Evolutionary conservation across 2,113 vertebrate genomes (phyloP), one percentile per base, ranked within the genome.

Genomic region (Pagrus major): DNA sequence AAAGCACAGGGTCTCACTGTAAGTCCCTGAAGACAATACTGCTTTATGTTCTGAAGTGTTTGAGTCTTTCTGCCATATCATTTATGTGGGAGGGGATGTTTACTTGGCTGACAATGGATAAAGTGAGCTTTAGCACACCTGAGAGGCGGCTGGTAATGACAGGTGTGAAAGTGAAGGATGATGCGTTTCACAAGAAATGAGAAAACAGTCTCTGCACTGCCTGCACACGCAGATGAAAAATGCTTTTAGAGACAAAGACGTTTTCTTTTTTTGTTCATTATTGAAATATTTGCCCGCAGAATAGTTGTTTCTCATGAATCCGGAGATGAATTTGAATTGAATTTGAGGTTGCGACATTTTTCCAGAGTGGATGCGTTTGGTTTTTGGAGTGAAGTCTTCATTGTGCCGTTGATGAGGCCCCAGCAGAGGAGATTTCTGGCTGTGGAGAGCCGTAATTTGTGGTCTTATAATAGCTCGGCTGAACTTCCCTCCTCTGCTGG

Each of bases 401-500:
- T 68, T 49, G 44, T 63, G 75, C 77, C 9, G 49, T 23, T 71
- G 86, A 65, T 58, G 81, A 68, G 72, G 87, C 76, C 59, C 69
- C 56, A 2, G 75, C 76, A 56, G 80, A 86, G 72, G 56, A 82
- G 75, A 15, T 33, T 35, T 80, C 75, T 84, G 86, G 69, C 86
- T 75, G 78, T 14, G 42, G 16, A 67, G 60, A 76, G 79, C 60
- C 42, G 27, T 86, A 83, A 84, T 87, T 88, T 90, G 91, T 84
- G 88, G 87, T 91, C 88, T 91, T 87, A 84, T 85, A 78, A 92
- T 91, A 90, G 87, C 84, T 89, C 66, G 9, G 59, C 72, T 85
- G 15, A 86, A 86, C 86, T 84, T 82, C 85, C 84, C 78, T 83
- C 83, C 89, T 88, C 65, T 31, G 23, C 72, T 21, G 86, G 68